These are phyloP conservation scores for Trichomycterus rosablanca DNA, from an alignment of 2,113 vertebrate genomes.

Conservation along the genomic window DNA sequence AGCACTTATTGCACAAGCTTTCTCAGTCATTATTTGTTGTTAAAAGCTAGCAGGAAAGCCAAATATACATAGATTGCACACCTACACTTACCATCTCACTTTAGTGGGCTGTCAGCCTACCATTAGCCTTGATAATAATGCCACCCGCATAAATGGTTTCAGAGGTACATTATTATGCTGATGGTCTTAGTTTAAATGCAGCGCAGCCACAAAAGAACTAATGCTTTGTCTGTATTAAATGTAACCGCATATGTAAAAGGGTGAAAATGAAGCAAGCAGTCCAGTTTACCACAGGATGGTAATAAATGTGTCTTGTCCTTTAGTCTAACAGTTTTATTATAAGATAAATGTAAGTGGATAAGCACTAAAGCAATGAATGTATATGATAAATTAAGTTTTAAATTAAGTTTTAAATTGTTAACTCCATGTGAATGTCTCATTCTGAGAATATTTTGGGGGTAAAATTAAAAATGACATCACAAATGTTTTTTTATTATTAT, in stretches of 20 bases:
- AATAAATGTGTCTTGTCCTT: background rate
- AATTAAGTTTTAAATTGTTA: too few relatives aligned
- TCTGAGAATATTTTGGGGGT: too few relatives aligned
- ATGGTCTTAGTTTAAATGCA: background rate
- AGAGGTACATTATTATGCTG: conserved; percentile 8
- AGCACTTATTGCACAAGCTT: background rate
- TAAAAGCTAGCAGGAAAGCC: background rate
- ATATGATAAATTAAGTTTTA: too few relatives aligned
- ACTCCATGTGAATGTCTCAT: too few relatives aligned
- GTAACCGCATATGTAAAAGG: too few relatives aligned
- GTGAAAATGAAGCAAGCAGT: background rate
- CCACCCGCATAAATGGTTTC: background rate
- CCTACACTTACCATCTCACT: background rate
- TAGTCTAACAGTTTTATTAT: background rate
- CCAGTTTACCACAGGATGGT: background rate
- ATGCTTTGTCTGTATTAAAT: background rate
- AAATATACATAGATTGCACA: background rate
- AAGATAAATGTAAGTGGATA: too few relatives aligned
- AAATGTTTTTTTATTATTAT: too few relatives aligned
- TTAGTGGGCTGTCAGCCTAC: background rate
- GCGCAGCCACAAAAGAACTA: background rate
- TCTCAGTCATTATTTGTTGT: background rate
- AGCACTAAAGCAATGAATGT: too few relatives aligned
- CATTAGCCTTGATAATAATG: conserved; percentile 2
- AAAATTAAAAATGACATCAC: too few relatives aligned